These are phyloP conservation scores for Zaprionus ghesquierei DNA, from an alignment of 1,140 invertebrate genomes.

Conservation along the genomic window DNA sequence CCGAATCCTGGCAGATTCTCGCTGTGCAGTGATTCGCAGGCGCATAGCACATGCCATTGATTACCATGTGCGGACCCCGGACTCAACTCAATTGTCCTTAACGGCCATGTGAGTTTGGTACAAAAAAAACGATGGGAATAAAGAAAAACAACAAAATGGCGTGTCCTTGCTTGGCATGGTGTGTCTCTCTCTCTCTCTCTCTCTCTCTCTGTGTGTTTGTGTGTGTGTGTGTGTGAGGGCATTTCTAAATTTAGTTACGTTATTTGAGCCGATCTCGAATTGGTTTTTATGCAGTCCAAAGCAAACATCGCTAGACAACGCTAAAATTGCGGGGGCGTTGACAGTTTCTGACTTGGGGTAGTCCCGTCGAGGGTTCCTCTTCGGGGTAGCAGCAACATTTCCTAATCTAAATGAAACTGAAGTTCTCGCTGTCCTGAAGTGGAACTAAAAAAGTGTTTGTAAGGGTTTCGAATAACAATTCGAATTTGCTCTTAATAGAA, in stretches of 20 bases:
- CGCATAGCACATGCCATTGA: conserved; percentile 53
- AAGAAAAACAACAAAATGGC: conserved; percentile 20
- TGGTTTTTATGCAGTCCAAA: conserved; percentile 21
- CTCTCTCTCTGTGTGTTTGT: neutral
- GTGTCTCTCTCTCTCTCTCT: too few relatives aligned
- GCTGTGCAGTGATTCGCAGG: conserved; percentile 45
- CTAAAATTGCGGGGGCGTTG: conserved; percentile 36
- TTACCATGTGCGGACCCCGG: conserved; percentile 26
- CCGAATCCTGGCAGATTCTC: conserved; percentile 1
- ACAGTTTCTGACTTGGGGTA: conserved; percentile 39
- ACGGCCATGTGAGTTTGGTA: conserved; percentile 47
- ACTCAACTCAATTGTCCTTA: conserved; percentile 22
- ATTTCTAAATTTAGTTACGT: conserved; percentile 12
- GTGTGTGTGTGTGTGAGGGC: neutral
- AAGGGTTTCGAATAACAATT: conserved; percentile 24
- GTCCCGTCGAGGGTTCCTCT: neutral
- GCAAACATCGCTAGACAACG: conserved; percentile 16
- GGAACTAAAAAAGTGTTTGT: conserved; percentile 19
- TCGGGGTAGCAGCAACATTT: neutral
- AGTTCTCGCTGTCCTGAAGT: conserved; percentile 3
- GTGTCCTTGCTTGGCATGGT: conserved; percentile 14
- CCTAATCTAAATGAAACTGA: conserved; percentile 13
- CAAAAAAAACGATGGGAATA: conserved; percentile 35
- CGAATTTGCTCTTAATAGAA: neutral
- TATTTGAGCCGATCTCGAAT: conserved; percentile 15